phyloP scores from a whole-genome alignment of 2,113 vertebrate species.

The Danionella cerebrum region DNA sequence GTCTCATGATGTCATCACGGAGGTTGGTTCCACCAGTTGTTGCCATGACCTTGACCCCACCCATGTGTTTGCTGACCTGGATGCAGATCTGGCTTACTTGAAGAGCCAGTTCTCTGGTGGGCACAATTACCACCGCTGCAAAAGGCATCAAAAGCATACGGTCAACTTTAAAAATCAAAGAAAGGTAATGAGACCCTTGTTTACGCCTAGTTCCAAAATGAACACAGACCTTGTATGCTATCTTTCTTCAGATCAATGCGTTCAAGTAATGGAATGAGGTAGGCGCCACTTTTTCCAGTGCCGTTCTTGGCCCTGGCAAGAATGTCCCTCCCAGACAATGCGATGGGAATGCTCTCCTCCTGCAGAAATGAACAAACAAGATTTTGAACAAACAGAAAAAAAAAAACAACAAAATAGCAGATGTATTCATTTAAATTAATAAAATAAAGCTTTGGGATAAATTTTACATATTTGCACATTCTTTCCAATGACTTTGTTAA shows the following conservation, averaged over 20 bases:
- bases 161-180: not conserved
- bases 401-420: not conserved
- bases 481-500: too few species aligned
- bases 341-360: constrained; percentile 99
- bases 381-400: too few species aligned
- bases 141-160: constrained; percentile 4
- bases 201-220: not conserved
- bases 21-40: constrained; percentile 98
- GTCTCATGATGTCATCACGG: constrained; percentile 97
- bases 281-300: constrained; percentile 99
- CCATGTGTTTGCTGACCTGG: constrained; percentile 99
- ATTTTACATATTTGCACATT: too few species aligned
- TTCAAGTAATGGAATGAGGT: constrained; percentile 99
- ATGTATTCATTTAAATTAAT: not conserved
- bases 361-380: constrained; percentile 51
- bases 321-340: constrained; percentile 97
- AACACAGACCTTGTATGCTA: constrained; percentile 88
- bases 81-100: constrained; percentile 99
- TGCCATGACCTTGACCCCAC: constrained; percentile 98
- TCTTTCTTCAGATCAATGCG: constrained; percentile 98
- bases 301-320: constrained; percentile 98
- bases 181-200: not conserved
- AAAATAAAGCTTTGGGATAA: too few species aligned
- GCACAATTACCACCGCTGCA: constrained; percentile 92
- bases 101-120: constrained; percentile 96